phyloP scores from a whole-genome alignment of 2,888 invertebrate genomes.

The Drosophila gaucha region DNA sequence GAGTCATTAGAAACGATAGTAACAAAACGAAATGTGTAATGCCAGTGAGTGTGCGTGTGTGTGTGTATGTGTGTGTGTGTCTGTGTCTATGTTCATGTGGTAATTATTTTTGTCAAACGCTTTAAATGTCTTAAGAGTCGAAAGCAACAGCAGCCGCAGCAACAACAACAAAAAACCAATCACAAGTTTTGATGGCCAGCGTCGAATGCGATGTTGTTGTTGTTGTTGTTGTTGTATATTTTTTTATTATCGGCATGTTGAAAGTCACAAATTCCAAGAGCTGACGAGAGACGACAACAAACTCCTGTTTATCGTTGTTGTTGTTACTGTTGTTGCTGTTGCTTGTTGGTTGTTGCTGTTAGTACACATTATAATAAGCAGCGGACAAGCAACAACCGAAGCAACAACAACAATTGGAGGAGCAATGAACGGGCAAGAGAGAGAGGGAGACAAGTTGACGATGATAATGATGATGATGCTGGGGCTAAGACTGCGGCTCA shows the following conservation, averaged over 20 bases:
- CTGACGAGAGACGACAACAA: conserved; percentile 34
- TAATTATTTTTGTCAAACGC: conserved; percentile 73
- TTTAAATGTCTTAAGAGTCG: conserved; percentile 53
- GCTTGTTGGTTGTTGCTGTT: conserved; percentile 48
- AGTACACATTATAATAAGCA: conserved; percentile 53
- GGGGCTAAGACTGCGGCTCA: conserved; percentile 4
- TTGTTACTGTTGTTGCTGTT: conserved; percentile 36
- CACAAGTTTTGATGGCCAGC: conserved; percentile 70
- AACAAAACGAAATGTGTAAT: conserved; percentile 52
- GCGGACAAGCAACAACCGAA: conserved; percentile 32
- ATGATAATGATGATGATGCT: conserved; percentile 21
- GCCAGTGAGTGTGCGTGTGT: neutral
- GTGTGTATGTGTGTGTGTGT: conserved; percentile 24
- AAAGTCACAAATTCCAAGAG: conserved; percentile 55
- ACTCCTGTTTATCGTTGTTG: conserved; percentile 38
- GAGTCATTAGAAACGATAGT: conserved; percentile 61
- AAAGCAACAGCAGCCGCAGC: conserved; percentile 12
- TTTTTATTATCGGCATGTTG: conserved; percentile 52
- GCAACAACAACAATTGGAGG: conserved; percentile 27
- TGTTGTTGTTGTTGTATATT: conserved; percentile 31
- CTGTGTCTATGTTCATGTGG: conserved; percentile 43
- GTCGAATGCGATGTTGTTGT: conserved; percentile 53
- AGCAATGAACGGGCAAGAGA: conserved; percentile 38
- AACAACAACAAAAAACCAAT: conserved; percentile 58
- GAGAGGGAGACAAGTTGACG: neutral